Percentiles rank a stretch among this genome's conserved stretches.
Evolutionary conservation across 2,888 invertebrate species (phyloP).

Genomic region (Limnephilus marmoratus): DNA sequence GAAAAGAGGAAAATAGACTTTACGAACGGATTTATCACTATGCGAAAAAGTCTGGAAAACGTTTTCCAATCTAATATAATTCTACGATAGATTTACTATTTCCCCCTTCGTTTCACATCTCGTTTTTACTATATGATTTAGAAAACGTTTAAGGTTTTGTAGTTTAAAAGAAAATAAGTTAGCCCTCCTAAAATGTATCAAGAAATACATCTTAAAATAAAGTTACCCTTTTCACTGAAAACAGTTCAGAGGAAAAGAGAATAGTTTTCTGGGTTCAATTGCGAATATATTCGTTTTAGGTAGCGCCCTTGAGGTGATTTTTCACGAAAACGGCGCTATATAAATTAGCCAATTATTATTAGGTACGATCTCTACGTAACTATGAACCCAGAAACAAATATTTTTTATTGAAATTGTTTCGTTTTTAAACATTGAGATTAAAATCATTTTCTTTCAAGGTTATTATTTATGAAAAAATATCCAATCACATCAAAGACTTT

Average conservation of each 20-base stretch:
- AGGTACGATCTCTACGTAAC: too few species aligned
- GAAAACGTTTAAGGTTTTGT: background rate
- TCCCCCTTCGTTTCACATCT: background rate
- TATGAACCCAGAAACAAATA: too few species aligned
- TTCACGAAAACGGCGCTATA: too few species aligned
- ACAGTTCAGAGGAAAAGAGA: background rate
- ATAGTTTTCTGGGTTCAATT: too few species aligned
- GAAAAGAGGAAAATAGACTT: background rate
- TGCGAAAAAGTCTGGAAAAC: background rate
- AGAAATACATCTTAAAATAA: background rate
- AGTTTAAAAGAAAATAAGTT: background rate
- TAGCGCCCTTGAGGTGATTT: too few species aligned
- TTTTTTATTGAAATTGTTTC: too few species aligned
- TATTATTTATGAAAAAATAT: too few species aligned
- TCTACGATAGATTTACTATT: background rate
- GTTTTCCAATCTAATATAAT: background rate
- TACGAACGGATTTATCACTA: background rate
- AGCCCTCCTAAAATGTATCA: background rate
- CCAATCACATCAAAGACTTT: too few species aligned
- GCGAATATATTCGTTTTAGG: too few species aligned
- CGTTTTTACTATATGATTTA: background rate
- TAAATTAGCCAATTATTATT: too few species aligned
- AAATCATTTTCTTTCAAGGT: too few species aligned
- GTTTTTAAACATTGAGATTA: too few species aligned
- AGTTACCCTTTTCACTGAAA: background rate